Percentiles rank a stretch among this genome's conserved stretches.
These are phyloP conservation scores for Caprella mutica DNA, from an alignment of 2,888 invertebrate genomes.

Conservation along the genomic window DNA sequence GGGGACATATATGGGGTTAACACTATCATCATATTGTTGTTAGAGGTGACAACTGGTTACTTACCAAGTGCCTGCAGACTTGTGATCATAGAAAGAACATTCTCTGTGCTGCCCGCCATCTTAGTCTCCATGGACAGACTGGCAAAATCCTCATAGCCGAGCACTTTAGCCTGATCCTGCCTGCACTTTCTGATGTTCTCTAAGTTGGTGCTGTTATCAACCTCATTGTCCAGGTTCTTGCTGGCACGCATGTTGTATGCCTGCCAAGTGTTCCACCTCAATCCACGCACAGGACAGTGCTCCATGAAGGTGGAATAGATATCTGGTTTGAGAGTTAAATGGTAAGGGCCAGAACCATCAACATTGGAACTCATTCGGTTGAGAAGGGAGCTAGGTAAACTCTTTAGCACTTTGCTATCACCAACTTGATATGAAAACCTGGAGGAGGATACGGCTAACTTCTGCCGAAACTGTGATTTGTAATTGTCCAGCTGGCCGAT, in stretches of 20 bases:
- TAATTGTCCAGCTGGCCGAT: constrained; percentile 49
- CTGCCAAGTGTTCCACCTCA: constrained; percentile 76
- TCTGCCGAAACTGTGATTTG: constrained; percentile 52
- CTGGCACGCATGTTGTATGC: constrained; percentile 62
- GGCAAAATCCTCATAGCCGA: constrained; percentile 67
- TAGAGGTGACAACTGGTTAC: no score
- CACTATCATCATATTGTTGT: no score
- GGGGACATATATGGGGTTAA: no score
- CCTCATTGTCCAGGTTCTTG: constrained; percentile 47
- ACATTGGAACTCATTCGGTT: no score
- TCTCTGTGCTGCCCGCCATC: constrained; percentile 70
- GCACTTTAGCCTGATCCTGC: constrained; percentile 56
- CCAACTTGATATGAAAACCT: background rate
- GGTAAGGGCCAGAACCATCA: constrained; percentile 94
- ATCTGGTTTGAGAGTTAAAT: constrained; percentile 59
- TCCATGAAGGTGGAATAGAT: constrained; percentile 65
- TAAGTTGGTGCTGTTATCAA: constrained; percentile 56
- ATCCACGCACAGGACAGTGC: constrained; percentile 64
- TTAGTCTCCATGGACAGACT: constrained; percentile 89
- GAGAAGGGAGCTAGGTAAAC: no score
- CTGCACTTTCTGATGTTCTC: constrained; percentile 62
- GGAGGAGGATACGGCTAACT: constrained; percentile 40
- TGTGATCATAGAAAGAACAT: constrained; percentile 58
- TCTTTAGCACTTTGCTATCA: no score
- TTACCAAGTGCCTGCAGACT: no score